A percentile compares a stretch with the other conserved stretches of the same genome.
phyloP scores from a whole-genome alignment of 2,888 invertebrate species.

The Bombylius major region DNA sequence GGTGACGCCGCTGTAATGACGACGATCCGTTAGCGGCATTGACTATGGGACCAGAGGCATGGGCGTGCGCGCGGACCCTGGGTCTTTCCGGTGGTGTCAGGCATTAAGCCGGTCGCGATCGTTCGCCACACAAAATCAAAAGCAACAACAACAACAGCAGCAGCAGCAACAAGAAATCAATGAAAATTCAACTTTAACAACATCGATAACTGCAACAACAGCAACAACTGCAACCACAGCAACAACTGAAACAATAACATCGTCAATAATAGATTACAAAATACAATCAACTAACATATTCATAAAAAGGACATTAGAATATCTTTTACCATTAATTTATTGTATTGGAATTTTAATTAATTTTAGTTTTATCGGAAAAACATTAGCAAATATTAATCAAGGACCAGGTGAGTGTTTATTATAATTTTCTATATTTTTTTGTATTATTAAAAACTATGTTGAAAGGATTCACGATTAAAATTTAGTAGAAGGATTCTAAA shows the following conservation, averaged over 20 bases:
- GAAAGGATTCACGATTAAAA: no score
- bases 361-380: conserved; percentile 28
- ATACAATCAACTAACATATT: conserved; percentile 6
- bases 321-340: conserved; percentile 21
- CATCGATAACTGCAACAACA: background rate
- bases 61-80: conserved; percentile 81
- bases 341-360: conserved; percentile 27
- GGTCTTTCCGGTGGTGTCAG: conserved; percentile 52
- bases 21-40: conserved; percentile 65
- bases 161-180: conserved; percentile 14
- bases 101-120: conserved; percentile 47
- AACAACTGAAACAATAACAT: background rate
- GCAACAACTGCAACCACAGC: conserved; percentile 1
- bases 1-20: conserved; percentile 56
- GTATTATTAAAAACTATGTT: background rate
- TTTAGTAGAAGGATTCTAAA: no score
- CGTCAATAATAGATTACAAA: conserved; percentile 6
- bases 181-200: background rate
- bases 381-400: conserved; percentile 29
- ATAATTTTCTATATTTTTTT: background rate
- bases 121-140: conserved; percentile 29
- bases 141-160: conserved; percentile 12
- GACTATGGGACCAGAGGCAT: conserved; percentile 83
- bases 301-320: conserved; percentile 1
- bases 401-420: conserved; percentile 27